Conservation (phyloP, 2,113 vertebrate species). For the Cyphomyrus plagiostoma region DNA sequence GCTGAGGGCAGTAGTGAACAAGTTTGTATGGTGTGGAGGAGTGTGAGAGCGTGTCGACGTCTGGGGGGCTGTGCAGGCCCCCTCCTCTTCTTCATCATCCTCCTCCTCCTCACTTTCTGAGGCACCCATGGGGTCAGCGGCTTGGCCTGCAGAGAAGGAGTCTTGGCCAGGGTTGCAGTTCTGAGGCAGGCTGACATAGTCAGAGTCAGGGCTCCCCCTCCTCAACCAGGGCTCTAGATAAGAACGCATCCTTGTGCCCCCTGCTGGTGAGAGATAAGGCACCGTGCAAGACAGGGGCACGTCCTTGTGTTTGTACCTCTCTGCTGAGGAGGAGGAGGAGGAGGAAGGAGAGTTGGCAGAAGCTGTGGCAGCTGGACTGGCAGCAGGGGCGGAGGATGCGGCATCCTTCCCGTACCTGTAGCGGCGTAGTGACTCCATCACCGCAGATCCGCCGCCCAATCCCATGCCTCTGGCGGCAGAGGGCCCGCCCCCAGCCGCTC, state of each 20-base stretch:
- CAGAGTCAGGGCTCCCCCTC: constrained; percentile 55
- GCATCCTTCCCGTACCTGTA: constrained; percentile 82
- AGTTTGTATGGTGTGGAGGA: constrained; percentile 79
- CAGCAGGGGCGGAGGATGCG: constrained; percentile 38
- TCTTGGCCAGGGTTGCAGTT: constrained; percentile 49
- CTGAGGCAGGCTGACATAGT: constrained; percentile 60
- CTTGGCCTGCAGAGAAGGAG: constrained; percentile 52
- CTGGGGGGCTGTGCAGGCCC: constrained; percentile 49
- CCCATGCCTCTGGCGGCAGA: constrained; percentile 34
- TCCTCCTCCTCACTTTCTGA: constrained; percentile 67
- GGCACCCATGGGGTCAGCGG: constrained; percentile 48
- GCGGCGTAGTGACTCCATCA: constrained; percentile 82
- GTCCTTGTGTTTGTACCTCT: constrained; percentile 69
- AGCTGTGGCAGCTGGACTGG: constrained; percentile 45
- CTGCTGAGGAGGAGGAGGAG: constrained; percentile 69
- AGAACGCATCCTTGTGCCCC: constrained; percentile 49
- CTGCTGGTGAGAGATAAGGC: constrained; percentile 56
- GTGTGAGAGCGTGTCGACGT: constrained; percentile 42
- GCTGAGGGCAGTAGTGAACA: constrained; percentile 90
- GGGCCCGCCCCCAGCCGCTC: constrained; percentile 35
- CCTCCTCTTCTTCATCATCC: constrained; percentile 47
- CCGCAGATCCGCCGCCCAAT: constrained; percentile 54
- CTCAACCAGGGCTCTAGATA: constrained; percentile 62
- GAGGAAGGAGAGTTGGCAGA: constrained; percentile 67
- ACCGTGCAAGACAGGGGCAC: constrained; percentile 60